Percentiles rank a stretch among this genome's conserved stretches.
These are phyloP conservation scores for Drosophila fuyamai DNA, from an alignment of 1,140 invertebrate genomes.

Conservation along the genomic window DNA sequence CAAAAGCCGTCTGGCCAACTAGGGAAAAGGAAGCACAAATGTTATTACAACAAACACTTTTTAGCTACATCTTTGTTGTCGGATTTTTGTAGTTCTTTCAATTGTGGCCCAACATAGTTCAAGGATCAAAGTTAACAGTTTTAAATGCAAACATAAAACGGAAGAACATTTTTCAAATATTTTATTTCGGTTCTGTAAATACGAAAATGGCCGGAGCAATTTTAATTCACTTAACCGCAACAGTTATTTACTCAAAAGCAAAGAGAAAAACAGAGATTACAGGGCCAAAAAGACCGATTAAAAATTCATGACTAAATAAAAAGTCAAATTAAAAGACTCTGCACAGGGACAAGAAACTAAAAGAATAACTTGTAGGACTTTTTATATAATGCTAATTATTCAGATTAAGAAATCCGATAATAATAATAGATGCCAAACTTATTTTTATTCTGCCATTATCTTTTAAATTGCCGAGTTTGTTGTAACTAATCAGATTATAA, in stretches of 20 bases:
- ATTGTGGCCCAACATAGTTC: slow-evolving; percentile 17
- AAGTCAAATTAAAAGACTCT: background rate
- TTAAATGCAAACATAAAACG: slow-evolving; percentile 31
- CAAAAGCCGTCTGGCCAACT: slow-evolving; percentile 43
- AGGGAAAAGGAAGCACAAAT: slow-evolving; percentile 36
- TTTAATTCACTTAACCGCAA: slow-evolving; percentile 55
- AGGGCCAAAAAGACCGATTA: background rate
- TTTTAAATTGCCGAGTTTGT: too few relatives aligned
- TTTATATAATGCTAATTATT: too few relatives aligned
- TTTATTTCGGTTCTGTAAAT: slow-evolving; percentile 38
- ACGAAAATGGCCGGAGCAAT: slow-evolving; percentile 16
- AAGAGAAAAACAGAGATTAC: slow-evolving; percentile 1
- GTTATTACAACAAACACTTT: slow-evolving; percentile 45
- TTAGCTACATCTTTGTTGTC: slow-evolving; percentile 15
- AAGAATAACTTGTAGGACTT: too few relatives aligned
- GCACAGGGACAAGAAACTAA: too few relatives aligned
- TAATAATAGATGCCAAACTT: too few relatives aligned
- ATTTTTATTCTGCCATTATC: too few relatives aligned
- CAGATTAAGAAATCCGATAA: too few relatives aligned
- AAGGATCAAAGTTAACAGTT: slow-evolving; percentile 34
- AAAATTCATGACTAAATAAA: slow-evolving; percentile 14
- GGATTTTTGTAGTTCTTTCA: slow-evolving; percentile 23
- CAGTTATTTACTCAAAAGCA: slow-evolving; percentile 47
- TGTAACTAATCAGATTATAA: too few relatives aligned
- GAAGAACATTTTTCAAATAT: slow-evolving; percentile 29